These are phyloP conservation scores for Forbesichthys papilliferus DNA, from an alignment of 2,113 vertebrate genomes.

Conservation along the genomic window DNA sequence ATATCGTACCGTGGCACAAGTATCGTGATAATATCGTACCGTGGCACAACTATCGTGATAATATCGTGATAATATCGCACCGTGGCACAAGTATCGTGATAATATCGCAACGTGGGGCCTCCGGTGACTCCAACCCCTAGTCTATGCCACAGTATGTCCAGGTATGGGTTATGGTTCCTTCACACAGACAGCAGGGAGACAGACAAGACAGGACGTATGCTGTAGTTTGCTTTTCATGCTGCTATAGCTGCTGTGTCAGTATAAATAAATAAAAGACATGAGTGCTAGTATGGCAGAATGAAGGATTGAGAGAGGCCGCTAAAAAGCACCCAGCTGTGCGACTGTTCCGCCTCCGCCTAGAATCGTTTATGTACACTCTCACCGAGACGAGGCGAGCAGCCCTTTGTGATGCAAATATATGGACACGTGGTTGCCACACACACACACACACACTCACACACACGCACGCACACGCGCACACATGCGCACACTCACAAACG, in stretches of 20 bases:
- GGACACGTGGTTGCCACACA: no score
- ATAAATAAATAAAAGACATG: conserved; percentile 55
- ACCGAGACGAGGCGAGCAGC: conserved; percentile 15
- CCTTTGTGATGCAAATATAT: neutral
- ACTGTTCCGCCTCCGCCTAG: conserved; percentile 33
- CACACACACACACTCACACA: no score
- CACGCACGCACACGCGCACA: no score
- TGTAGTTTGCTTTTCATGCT: conserved; percentile 34
- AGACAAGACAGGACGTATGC: neutral
- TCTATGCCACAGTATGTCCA: no score
- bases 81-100: no score
- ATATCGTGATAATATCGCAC: no score
- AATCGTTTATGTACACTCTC: conserved; percentile 58
- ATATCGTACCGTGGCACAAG: no score
- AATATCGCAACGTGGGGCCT: no score
- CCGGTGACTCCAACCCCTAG: no score
- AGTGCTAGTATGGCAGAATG: conserved; percentile 25
- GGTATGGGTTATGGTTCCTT: neutral
- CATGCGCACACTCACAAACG: no score
- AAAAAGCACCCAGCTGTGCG: conserved; percentile 51
- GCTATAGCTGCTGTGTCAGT: conserved; percentile 17
- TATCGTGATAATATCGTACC: no score
- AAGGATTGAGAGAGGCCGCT: conserved; percentile 36
- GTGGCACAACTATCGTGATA: no score
- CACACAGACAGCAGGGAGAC: neutral